A percentile compares a stretch with the other conserved stretches of the same genome.
phyloP scores from a whole-genome alignment of 1,140 invertebrate species.

The Trachymyrmex septentrionalis region DNA sequence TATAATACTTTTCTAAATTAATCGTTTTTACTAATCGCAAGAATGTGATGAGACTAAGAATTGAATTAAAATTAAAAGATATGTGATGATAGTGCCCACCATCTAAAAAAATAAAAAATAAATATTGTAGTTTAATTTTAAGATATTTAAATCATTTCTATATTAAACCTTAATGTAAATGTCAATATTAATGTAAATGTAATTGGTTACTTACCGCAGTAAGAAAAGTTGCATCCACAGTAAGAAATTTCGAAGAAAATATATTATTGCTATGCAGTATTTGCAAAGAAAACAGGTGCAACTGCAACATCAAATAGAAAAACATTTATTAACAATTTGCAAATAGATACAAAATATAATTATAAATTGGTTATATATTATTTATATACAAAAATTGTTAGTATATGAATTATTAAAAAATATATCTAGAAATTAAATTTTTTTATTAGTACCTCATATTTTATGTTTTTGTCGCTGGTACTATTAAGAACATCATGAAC shows the following conservation, averaged over 20 bases:
- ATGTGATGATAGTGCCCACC: not conserved
- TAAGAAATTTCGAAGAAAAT: not conserved
- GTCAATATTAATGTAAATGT: not conserved
- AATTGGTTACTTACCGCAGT: not conserved
- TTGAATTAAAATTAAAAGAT: slow-evolving; percentile 18
- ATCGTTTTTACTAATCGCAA: not conserved
- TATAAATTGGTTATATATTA: not conserved
- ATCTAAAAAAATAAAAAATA: not conserved
- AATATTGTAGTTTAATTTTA: not conserved
- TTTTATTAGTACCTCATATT: slow-evolving; percentile 1
- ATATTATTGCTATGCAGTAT: not conserved
- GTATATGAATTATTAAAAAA: not conserved
- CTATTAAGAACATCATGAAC: not conserved
- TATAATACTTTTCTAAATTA: no score
- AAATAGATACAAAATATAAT: not conserved
- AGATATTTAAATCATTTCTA: not conserved
- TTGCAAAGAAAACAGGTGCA: slow-evolving; percentile 7
- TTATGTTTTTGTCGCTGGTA: not conserved
- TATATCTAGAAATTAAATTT: not conserved
- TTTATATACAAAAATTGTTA: not conserved
- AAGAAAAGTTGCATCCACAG: not conserved
- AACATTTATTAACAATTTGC: not conserved
- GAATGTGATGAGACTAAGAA: not conserved
- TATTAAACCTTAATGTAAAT: no score
- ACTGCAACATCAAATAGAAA: not conserved